These are phyloP conservation scores for Macheiramphus alcinus DNA, from an alignment of 2,113 vertebrate species.

Conservation along the genomic window DNA sequence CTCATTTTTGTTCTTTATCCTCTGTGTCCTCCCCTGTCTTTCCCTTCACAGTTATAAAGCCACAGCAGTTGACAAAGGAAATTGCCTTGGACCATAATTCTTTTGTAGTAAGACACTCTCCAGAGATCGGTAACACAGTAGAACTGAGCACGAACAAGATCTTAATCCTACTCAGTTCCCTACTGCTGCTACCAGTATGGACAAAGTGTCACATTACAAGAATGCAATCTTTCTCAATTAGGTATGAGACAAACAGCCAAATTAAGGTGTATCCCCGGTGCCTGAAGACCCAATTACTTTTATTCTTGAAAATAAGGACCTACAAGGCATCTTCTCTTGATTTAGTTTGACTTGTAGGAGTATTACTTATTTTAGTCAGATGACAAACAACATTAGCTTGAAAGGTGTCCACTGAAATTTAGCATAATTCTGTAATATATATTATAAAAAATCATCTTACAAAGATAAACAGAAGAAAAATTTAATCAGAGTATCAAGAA, in stretches of 20 bases:
- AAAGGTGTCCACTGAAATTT: not conserved
- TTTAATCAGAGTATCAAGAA: not conserved
- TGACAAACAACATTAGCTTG: not conserved
- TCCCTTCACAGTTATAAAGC: constrained; percentile 33
- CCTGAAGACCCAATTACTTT: not conserved
- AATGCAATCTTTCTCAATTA: constrained; percentile 28
- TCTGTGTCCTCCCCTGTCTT: not conserved
- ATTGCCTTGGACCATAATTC: constrained; percentile 37
- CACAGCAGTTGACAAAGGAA: constrained; percentile 21
- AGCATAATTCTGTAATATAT: not conserved
- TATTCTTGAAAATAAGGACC: not conserved
- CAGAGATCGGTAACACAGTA: not conserved
- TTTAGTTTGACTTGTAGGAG: not conserved
- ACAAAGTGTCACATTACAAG: not conserved
- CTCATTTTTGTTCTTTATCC: constrained; percentile 5
- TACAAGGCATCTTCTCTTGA: not conserved
- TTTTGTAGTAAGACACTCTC: constrained; percentile 20
- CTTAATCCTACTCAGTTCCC: constrained; percentile 19
- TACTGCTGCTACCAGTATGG: not conserved
- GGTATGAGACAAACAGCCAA: not conserved
- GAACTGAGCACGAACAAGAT: not conserved
- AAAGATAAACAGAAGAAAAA: not conserved
- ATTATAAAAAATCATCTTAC: not conserved
- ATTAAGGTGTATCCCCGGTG: not conserved
- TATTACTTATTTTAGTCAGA: not conserved